Base-by-base conservation (phyloP, 2,888 invertebrate species). In the Ligdia adustata region DNA sequence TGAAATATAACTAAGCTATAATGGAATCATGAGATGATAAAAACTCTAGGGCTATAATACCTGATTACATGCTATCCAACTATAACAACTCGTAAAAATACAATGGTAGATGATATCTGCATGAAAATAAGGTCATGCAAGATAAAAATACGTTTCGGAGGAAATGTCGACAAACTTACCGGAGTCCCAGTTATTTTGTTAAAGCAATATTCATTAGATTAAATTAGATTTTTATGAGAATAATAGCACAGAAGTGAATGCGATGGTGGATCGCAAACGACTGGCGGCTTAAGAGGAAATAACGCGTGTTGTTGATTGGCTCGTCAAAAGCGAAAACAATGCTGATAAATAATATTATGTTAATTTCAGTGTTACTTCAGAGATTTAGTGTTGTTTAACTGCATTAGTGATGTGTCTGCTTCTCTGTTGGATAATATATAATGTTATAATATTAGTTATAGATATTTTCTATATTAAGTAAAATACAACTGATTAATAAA, bases 111-210 rank as follows among this genome's bases (percentile, higher is more conserved):
- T 59, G 52, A 54, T 47, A 5, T 16, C 65, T 66, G 75, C 75
- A 79, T 75, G 79, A 73, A 71, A 51, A 42, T 50, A 63, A 68
- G 57, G 46, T 72, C 79, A 81, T 81, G 81, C 80, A 72, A 67
- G 57, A 67, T 47, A 60, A 42, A 47, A 54, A 59, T 50, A 37
- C 37, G 15, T 18, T 43, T 33, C 32, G 40, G 46, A 55, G 52
- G 48, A 50, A 44, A 55, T 57, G 51, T 57, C 40, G 43, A 55
- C 60, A 64, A 45, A 75, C 77, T 77, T 68, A 77, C 74, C 77
- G 39, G 64, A 47, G 40, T 67, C 72, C 75, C 64, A 49, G 26
- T 52, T 53, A 50, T 20, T 57, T 57, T 52, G 51, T 29, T 37
- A 41, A 22, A 47, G 44, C 49, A 59, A 41, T 34, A 39, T 46